These are phyloP conservation scores for Neelides folsomi DNA, from an alignment of 2,888 invertebrate genomes.

Conservation along the genomic window DNA sequence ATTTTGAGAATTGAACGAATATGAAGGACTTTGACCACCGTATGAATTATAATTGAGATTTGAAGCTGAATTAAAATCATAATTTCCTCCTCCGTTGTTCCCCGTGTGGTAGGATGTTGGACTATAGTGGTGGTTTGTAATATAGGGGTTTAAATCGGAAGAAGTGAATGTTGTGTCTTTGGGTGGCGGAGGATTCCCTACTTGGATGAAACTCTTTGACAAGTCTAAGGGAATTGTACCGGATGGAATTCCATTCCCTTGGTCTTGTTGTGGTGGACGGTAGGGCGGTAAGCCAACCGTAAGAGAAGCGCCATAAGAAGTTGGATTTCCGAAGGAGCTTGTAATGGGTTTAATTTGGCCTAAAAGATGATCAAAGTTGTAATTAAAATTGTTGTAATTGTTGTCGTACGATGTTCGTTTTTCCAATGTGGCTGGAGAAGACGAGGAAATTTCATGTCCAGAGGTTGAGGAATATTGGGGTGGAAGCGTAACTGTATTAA, in stretches of 20 bases:
- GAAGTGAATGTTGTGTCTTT: neutral
- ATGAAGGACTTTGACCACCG: neutral
- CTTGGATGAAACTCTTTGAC: constrained; percentile 24
- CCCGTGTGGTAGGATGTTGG: neutral
- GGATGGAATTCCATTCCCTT: constrained; percentile 7
- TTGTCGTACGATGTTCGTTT: no score
- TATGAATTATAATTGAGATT: constrained; percentile 3
- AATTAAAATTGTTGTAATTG: no score
- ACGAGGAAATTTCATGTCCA: no score
- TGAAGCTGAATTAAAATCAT: constrained; percentile 1
- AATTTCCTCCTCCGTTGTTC: constrained; percentile 1
- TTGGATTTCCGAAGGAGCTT: no score
- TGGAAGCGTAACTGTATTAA: no score
- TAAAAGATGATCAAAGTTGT: no score
- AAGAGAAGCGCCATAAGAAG: no score
- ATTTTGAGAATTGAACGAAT: neutral
- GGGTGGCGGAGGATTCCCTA: constrained; percentile 2
- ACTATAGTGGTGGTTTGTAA: neutral
- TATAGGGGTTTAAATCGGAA: neutral
- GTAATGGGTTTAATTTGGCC: no score
- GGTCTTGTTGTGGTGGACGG: no score
- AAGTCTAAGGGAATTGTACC: constrained; percentile 25
- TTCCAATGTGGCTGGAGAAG: no score
- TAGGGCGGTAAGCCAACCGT: no score
- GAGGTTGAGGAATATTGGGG: no score